Evolutionary conservation across 1,140 invertebrate genomes (phyloP), one percentile per base, ranked within the genome.

Genomic region (Venturia canescens): DNA sequence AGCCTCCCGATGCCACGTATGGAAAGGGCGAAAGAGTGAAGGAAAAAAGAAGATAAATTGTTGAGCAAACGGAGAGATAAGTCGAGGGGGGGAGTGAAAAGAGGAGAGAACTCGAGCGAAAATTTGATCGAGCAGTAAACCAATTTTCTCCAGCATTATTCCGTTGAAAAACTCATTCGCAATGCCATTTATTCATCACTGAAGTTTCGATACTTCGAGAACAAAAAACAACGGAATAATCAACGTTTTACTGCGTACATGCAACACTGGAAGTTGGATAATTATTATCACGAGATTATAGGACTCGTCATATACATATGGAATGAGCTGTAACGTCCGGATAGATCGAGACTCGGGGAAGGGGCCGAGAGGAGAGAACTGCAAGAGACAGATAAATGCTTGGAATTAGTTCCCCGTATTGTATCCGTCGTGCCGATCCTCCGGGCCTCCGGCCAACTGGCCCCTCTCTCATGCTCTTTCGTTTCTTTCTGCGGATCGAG

Each of bases 351-450:
- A 26, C n/a, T n/a, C 29, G 75, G 53, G 27, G 34, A 44, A 71
- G 77, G 48, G 26, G 60, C 16, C 16, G 23, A 31, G 66, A 69
- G 66, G 67, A 79, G 82, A 72, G 82, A 63, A 77, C 82, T 84
- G 80, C 74, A 60, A 76, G 82, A 82, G 83, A 84, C 80, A 81
- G 84, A 87, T 87, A 87, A 88, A 88, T 85, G 85, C 81, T 80
- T 84, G 86, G 86, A 88, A 87, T 88, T 88, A 87, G 84, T 87
- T 87, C 78, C 75, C 80, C 81, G 83, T 87, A 86, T 83, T 83
- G 83, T 67, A 74, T 81, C 82, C 71, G 79, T 60, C 80, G 80
- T 77, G 79, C 60, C 60, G 79, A 83, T 79, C 76, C 79, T 60
- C 48, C 75, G 75, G 75, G 75, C 75, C 75, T 63, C 57, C 75